Base-by-base conservation (phyloP, 2,797 vertebrate genomes). In the Coracias cyanogaster region DNA sequence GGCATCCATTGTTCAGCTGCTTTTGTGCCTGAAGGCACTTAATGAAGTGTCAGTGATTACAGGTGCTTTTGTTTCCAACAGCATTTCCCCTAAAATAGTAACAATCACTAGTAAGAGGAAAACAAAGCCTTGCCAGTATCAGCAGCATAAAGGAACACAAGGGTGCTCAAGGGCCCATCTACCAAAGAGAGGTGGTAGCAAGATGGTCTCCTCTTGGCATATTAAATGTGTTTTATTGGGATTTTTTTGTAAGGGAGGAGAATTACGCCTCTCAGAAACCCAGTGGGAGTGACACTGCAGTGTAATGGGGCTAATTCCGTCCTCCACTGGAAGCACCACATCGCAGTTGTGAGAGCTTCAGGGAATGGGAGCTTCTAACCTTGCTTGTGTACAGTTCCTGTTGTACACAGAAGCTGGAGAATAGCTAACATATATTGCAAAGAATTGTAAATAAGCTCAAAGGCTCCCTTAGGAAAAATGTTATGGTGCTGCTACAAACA, bases 11-110 rank as follows among this genome's bases (percentile, higher is more conserved):
- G 65, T 94, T 94, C 35, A 3, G 25, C 58, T 71, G 67, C 62
- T 90, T 93, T 90, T 86, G 41, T 90, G 70, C 86, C 76, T 90
- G 80, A 91, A 82, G 72, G 87, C 89, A 84, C 62, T 91, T 72
- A 71, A 43, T 91, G 77, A 91, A 89, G 70, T 62, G 86, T 90
- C 25, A 0, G 8, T 94, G 90, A 94, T 93, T 92, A 96, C 57
- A 96, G 89, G 92, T 95, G 72, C 94, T 94, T 97, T 96, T 93
- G 78, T 89, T 93, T 90, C 48, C 0, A 91, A n/a, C 60, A 76
- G 94, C 80, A 85, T 96, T 96, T 93, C 43, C 52, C 88, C 86
- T 93, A 83, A 96, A 96, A 95, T 89, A 95, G 87, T 71, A 96
- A 86, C 69, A 89, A 82, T 81, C 91, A 90, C 51, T 43, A 82